Evolutionary conservation across 2,113 vertebrate genomes (phyloP).

Genomic region (Stegostoma tigrinum): DNA sequence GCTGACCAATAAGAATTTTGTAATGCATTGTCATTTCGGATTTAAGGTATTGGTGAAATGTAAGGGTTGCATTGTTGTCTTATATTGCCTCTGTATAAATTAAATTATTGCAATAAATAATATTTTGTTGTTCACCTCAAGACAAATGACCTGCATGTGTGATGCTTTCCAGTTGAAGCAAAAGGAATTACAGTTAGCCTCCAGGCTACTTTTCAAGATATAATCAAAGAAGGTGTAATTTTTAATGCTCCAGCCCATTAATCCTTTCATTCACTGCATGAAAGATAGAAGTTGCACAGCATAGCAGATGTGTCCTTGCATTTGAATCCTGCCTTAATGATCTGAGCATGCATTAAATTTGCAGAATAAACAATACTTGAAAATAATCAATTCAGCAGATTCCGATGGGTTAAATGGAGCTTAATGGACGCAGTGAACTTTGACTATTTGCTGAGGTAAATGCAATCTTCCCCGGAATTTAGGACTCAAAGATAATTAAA

Average conservation of each 20-base stretch:
- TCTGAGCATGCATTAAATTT: neutral
- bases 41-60: neutral
- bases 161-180: neutral
- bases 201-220: neutral
- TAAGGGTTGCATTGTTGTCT: neutral
- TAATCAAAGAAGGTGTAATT: neutral
- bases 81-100: neutral
- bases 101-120: neutral
- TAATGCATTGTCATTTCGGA: neutral
- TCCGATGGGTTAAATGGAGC: neutral
- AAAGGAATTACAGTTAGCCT: neutral
- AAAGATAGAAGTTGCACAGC: neutral
- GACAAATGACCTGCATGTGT: neutral
- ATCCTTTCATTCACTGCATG: neutral
- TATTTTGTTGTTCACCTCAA: neutral
- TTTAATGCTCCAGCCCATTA: neutral
- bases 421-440: neutral
- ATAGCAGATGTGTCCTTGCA: neutral
- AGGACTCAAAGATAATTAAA: neutral
- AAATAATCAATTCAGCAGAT: neutral
- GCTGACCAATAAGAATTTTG: neutral
- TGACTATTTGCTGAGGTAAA: neutral
- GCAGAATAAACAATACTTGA: neutral
- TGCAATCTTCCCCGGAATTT: neutral
- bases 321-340: neutral